Evolutionary conservation across 2,113 vertebrate genomes (phyloP), one percentile per base, ranked within the genome.

Genomic region (Oryzias woworae): DNA sequence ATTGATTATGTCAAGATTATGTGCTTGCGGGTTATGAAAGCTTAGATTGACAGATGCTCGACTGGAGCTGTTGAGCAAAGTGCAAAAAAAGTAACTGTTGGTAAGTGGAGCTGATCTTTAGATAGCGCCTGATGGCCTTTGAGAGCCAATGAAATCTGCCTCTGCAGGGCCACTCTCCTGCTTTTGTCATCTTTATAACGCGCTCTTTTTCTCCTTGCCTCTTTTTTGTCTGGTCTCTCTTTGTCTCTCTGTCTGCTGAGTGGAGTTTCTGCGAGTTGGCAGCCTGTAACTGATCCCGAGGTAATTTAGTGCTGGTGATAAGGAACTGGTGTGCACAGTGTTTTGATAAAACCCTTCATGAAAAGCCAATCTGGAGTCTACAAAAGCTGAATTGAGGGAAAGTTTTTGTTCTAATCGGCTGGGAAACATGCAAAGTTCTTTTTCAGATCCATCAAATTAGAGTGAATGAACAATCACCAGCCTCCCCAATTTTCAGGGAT

Each of bases 231-330:
- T 60, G 50, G 31, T 18, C 49, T 65, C 56, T 66, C 53, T 58
- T 48, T 73, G 57, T 62, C 62, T 77, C 28, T 63, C 50, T 75
- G 75, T 82, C 82, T 83, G 69, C 52, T 24, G 62, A 86, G 79
- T 68, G 53, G 82, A 86, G 81, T 87, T 84, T 85, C 75, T 74
- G 80, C 4, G 69, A 81, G 89, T 87, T 85, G 87, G 87, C 87
- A 88, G 89, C 66, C 75, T 85, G 84, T 88, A 90, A 88, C 89
- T 81, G 89, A 90, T 88, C 80, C 77, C 53, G 78, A 79, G 81
- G 83, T 89, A 89, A 90, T 90, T 90, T 88, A 87, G 84, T 87
- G 80, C 72, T 60, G 69, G 85, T n/a, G 85, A 90, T 89, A 90
- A 90, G 86, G 78, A 83, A 85, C 87, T 84, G 83, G 83, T 82